Evolutionary conservation across 2,888 invertebrate species (phyloP).

Genomic region (Erpobdella octoculata): DNA sequence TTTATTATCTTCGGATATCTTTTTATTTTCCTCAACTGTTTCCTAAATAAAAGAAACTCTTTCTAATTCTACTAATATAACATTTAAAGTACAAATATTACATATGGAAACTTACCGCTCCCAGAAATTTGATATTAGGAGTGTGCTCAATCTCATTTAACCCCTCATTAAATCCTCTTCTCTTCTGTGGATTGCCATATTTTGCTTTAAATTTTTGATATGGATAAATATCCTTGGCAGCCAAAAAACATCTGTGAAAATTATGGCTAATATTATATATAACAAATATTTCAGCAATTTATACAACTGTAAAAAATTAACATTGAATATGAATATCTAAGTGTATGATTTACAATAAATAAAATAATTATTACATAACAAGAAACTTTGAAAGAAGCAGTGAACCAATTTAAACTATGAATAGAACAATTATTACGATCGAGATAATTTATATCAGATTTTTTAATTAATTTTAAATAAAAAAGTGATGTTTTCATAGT

Average conservation of each 20-base stretch:
- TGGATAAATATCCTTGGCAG: conserved; percentile 75
- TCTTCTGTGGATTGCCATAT: conserved; percentile 69
- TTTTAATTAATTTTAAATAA: too few relatives aligned
- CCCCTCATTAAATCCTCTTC: conserved; percentile 74
- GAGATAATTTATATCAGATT: too few relatives aligned
- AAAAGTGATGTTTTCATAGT: too few relatives aligned
- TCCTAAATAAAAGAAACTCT: not conserved
- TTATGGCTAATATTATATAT: too few relatives aligned
- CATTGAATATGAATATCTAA: too few relatives aligned
- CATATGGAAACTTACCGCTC: conserved; percentile 15
- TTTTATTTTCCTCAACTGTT: conserved; percentile 21
- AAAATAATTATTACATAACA: too few relatives aligned
- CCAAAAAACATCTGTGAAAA: conserved; percentile 63
- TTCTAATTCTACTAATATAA: not conserved
- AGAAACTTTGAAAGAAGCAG: too few relatives aligned
- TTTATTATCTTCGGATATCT: not conserved
- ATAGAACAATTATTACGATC: too few relatives aligned
- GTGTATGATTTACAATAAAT: too few relatives aligned
- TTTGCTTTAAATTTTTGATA: conserved; percentile 73
- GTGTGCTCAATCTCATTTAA: conserved; percentile 78
- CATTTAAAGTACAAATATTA: not conserved
- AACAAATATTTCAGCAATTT: not conserved
- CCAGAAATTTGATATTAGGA: conserved; percentile 44
- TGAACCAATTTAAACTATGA: too few relatives aligned
- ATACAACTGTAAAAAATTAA: not conserved